Percentiles rank a stretch among this genome's conserved stretches.
Evolutionary conservation across 1,140 invertebrate genomes (phyloP).

Genomic region (Paraescarpia echinospica): DNA sequence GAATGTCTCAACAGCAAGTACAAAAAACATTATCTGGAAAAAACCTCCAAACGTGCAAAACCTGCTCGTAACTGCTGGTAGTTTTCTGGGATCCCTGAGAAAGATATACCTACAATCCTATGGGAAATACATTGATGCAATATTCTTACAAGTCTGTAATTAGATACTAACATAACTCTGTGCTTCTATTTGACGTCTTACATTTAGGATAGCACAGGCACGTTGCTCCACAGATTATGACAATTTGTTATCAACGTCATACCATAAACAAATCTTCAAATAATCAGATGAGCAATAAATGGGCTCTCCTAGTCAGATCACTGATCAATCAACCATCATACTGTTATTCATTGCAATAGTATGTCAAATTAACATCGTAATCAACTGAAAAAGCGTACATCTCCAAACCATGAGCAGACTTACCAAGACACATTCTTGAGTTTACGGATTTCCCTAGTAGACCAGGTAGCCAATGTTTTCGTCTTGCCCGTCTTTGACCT

Average conservation of each 20-base stretch:
- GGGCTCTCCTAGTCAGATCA: not conserved
- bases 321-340: not conserved
- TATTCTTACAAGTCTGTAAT: no score
- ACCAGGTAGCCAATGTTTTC: slow-evolving; percentile 87
- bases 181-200: no score
- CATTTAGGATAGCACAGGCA: no score
- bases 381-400: not conserved
- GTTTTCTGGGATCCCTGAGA: no score
- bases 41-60: no score
- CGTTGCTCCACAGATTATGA: no score
- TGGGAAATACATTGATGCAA: no score
- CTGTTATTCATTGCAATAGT: not conserved
- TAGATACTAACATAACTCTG: no score
- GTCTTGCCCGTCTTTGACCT: slow-evolving; percentile 81
- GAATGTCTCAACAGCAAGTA: no score
- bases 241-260: not conserved
- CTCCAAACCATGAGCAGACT: not conserved
- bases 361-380: not conserved
- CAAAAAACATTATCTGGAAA: no score
- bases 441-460: slow-evolving; percentile 90
- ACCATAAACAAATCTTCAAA: not conserved
- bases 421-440: slow-evolving; percentile 65
- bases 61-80: no score
- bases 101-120: no score
- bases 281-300: not conserved